Conservation (phyloP, 1,140 invertebrate genomes). For the Apis laboriosa region DNA sequence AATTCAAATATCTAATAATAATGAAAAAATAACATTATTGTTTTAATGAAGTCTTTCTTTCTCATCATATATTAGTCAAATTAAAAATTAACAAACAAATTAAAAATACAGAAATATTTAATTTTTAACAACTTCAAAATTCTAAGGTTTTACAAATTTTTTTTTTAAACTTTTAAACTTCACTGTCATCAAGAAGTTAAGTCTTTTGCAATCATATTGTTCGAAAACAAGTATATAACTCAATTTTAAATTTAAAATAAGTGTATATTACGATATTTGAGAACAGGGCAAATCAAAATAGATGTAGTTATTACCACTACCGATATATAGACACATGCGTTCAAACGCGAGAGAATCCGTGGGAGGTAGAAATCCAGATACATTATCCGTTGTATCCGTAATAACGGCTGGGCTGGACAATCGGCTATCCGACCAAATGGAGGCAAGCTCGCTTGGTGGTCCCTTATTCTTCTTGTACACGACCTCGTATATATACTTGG, state of each 20-base stretch:
- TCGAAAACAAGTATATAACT: too few relatives aligned
- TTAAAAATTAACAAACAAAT: too few relatives aligned
- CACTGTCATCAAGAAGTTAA: too few relatives aligned
- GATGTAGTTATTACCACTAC: constrained; percentile 31
- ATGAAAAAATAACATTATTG: too few relatives aligned
- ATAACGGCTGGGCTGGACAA: constrained; percentile 41
- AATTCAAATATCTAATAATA: too few relatives aligned
- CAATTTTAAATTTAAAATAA: not conserved
- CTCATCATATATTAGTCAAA: too few relatives aligned
- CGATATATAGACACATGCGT: constrained; percentile 3
- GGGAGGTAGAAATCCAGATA: constrained; percentile 50
- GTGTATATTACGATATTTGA: not conserved
- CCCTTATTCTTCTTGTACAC: constrained; percentile 44
- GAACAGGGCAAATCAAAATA: constrained; percentile 31
- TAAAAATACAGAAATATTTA: too few relatives aligned
- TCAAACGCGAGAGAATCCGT: not conserved
- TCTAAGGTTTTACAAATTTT: too few relatives aligned
- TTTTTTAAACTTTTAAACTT: too few relatives aligned
- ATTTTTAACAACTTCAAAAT: too few relatives aligned
- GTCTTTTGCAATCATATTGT: too few relatives aligned
- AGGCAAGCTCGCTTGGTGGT: constrained; percentile 50
- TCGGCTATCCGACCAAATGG: constrained; percentile 39
- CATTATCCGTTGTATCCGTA: constrained; percentile 43
- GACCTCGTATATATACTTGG: constrained; percentile 30
- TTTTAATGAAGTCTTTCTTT: too few relatives aligned